Percentiles rank a stretch among this genome's conserved stretches.
These are phyloP conservation scores for Rhimphoctona megacephalus DNA, from an alignment of 2,888 invertebrate genomes.

Conservation along the genomic window DNA sequence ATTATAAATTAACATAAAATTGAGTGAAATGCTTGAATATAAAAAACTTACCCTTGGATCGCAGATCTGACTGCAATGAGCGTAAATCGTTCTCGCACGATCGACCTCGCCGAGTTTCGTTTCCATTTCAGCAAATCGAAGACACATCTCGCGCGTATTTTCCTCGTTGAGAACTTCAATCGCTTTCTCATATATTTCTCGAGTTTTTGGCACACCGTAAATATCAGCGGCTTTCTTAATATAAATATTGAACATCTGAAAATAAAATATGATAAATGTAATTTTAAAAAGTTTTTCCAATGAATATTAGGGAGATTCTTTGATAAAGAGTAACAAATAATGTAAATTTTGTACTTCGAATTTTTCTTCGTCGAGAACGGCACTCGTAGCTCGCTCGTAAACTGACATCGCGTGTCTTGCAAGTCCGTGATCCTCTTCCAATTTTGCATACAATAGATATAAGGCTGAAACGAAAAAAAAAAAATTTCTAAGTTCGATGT, in stretches of 20 bases:
- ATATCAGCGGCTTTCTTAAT: slow-evolving; percentile 99
- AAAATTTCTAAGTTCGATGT: neutral
- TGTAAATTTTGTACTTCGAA: slow-evolving; percentile 88
- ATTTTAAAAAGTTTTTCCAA: too few species aligned
- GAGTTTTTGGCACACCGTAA: slow-evolving; percentile 98
- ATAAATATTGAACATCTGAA: slow-evolving; percentile 97
- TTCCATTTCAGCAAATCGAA: slow-evolving; percentile 99
- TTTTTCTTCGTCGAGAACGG: slow-evolving; percentile 97
- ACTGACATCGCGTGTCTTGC: slow-evolving; percentile 99
- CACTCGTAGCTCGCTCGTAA: slow-evolving; percentile 97
- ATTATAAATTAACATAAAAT: neutral
- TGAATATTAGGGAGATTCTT: neutral
- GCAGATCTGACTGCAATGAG: slow-evolving; percentile 99
- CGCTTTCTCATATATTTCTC: slow-evolving; percentile 99
- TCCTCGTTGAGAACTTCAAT: slow-evolving; percentile 97
- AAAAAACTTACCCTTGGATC: slow-evolving; percentile 94
- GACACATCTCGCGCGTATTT: slow-evolving; percentile 97
- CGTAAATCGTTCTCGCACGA: slow-evolving; percentile 97
- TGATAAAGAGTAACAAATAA: neutral
- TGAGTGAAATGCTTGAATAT: neutral
- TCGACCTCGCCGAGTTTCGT: slow-evolving; percentile 99
- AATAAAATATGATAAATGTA: slow-evolving; percentile 68
- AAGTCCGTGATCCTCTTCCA: slow-evolving; percentile 99
- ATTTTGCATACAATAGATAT: slow-evolving; percentile 97
- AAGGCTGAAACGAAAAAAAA: slow-evolving; percentile 86